Conservation (phyloP, 1,140 invertebrate genomes). For the Orius insidiosus region DNA sequence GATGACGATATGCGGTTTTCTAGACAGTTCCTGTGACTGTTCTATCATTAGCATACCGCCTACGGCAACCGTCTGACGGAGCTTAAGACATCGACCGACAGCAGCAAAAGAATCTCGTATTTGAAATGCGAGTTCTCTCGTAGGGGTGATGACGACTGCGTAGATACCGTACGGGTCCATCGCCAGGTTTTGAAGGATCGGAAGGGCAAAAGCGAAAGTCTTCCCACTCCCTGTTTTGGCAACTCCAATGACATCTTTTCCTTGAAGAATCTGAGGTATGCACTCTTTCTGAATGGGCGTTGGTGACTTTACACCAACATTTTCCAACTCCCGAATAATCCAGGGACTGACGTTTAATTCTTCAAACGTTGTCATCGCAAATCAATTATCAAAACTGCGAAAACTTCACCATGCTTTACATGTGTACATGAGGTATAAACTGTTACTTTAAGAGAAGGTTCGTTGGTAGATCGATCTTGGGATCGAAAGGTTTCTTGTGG, state of each 20-base stretch:
- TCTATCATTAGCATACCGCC: constrained; percentile 77
- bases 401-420: no score
- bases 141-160: constrained; percentile 88
- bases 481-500: no score
- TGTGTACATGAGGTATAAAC: no score
- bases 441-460: no score
- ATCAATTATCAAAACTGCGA: constrained; percentile 17
- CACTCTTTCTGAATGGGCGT: constrained; percentile 77
- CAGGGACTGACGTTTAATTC: constrained; percentile 24
- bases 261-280: constrained; percentile 61
- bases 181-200: constrained; percentile 78
- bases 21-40: constrained; percentile 72
- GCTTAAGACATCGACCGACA: constrained; percentile 65
- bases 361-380: constrained; percentile 24
- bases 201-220: constrained; percentile 90
- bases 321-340: constrained; percentile 9
- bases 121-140: constrained; percentile 83
- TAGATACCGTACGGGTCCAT: constrained; percentile 90
- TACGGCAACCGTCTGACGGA: constrained; percentile 68
- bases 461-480: no score
- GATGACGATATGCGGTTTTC: constrained; percentile 82
- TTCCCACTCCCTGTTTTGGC: constrained; percentile 95
- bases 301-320: constrained; percentile 50
- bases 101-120: constrained; percentile 91
- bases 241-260: constrained; percentile 81